Evolutionary conservation across 2,888 invertebrate genomes (phyloP).

Genomic region (Mallateleia sp.): DNA sequence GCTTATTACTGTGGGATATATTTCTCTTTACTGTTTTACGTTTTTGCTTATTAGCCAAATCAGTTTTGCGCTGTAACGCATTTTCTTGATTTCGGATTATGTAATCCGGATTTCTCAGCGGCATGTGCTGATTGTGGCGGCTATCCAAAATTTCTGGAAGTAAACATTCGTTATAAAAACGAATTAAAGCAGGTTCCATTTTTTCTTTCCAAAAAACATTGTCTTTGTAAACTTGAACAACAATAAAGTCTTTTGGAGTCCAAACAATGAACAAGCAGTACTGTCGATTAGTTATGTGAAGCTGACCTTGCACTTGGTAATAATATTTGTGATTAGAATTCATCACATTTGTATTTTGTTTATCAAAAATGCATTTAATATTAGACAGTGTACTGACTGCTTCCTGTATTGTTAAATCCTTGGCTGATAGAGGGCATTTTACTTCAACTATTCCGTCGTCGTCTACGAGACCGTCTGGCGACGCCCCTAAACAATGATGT

Average conservation of each 20-base stretch:
- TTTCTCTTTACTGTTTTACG: too few species aligned
- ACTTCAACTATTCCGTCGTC: conserved; percentile 65
- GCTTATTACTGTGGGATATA: too few species aligned
- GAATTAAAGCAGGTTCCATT: not conserved
- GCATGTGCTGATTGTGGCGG: not conserved
- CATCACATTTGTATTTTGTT: not conserved
- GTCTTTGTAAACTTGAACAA: not conserved
- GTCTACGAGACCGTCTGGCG: conserved; percentile 70
- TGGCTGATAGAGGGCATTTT: conserved; percentile 43
- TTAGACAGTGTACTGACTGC: not conserved
- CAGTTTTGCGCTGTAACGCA: too few species aligned
- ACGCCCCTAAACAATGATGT: conserved; percentile 41
- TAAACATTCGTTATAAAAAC: not conserved
- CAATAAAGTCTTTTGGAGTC: not conserved
- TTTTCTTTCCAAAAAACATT: not conserved
- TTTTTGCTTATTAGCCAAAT: too few species aligned
- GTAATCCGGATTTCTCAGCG: not conserved
- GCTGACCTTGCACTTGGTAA: not conserved
- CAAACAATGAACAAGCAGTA: not conserved
- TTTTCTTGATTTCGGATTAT: too few species aligned
- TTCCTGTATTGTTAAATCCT: not conserved
- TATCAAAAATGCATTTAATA: not conserved
- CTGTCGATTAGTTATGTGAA: conserved; percentile 1
- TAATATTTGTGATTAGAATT: not conserved
- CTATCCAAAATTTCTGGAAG: not conserved